Conservation (phyloP, 2,888 invertebrate genomes). For the Tachina fera region DNA sequence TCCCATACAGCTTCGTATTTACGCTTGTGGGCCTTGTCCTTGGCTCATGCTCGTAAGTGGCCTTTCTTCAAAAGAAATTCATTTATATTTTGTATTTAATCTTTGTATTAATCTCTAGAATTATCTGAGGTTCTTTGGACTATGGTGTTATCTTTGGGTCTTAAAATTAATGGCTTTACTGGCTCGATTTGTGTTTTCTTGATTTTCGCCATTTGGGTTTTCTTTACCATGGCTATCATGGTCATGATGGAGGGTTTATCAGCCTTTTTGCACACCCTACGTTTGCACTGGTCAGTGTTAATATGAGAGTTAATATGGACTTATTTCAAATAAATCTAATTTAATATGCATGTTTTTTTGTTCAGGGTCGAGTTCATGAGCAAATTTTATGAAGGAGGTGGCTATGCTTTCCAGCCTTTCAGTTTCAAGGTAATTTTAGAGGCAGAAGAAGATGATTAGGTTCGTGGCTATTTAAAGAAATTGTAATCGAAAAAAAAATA, state of each 20-base stretch:
- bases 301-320: not conserved
- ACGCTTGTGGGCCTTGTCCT: conserved; percentile 97
- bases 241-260: conserved; percentile 99
- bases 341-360: conserved; percentile 65
- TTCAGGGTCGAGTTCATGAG: conserved; percentile 97
- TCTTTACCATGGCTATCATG: conserved; percentile 96
- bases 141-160: conserved; percentile 94
- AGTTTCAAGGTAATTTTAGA: conserved; percentile 90
- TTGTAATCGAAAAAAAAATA: not conserved
- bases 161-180: conserved; percentile 86
- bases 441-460: conserved; percentile 84
- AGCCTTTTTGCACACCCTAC: conserved; percentile 98
- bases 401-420: conserved; percentile 92
- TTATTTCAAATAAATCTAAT: not conserved
- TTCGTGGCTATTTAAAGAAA: conserved; percentile 85
- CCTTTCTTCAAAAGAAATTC: not conserved
- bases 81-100: not conserved
- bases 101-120: conserved; percentile 85
- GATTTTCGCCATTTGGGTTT: conserved; percentile 95
- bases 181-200: conserved; percentile 91
- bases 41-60: conserved; percentile 95
- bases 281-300: conserved; percentile 94
- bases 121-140: conserved; percentile 95
- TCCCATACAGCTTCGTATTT: conserved; percentile 98
- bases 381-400: conserved; percentile 93